Evolutionary conservation across 2,888 invertebrate genomes (phyloP), one percentile per base, ranked within the genome.

Genomic region (Heliconius ethilla): DNA sequence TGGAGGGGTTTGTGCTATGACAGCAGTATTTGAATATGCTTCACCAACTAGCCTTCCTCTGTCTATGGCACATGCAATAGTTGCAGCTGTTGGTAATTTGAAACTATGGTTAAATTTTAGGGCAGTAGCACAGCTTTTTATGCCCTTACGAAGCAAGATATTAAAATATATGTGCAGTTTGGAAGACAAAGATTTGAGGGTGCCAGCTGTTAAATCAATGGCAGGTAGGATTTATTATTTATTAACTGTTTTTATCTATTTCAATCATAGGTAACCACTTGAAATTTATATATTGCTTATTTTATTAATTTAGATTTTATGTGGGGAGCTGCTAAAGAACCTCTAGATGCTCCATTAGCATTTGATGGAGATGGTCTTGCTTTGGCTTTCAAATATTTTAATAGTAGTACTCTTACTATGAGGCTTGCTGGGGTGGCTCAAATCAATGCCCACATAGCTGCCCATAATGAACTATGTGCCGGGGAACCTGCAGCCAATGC

Each of bases 281-380:
- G 33, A 66, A 3, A 66, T 33, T 66, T 15, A 67, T 67, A 67
- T 66, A 18, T 33, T 10, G 10, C 33, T 33, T 72, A n/a, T 74
- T 63, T 63, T n/a, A 15, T 62, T 37, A 13, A 37, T 37, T 15
- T 86, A 97, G 98, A 99, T 95, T 98, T 98, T 88, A 98, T 99
- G 96, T 99, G 99, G 98, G 97, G 97, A 82, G 97, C 98, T 15
- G 97, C 98, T 67, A 98, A 98, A 87, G 98, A 99, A 92, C 98
- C 98, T 0, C 92, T 98, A 74, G 98, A 98, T 87, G 96, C 97
- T 1, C 97, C 97, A 2, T 92, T 97, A 55, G 96, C 97, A n/a
- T 98, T 98, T 87, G 98, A 98, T 86, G 95, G 96, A 1, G 98
- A 99, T 87, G 99, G 98, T 1, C 92, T 99, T 63, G 97, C 98